phyloP scores from a whole-genome alignment of 2,797 vertebrate genomes.

The Decapterus maruadsi region DNA sequence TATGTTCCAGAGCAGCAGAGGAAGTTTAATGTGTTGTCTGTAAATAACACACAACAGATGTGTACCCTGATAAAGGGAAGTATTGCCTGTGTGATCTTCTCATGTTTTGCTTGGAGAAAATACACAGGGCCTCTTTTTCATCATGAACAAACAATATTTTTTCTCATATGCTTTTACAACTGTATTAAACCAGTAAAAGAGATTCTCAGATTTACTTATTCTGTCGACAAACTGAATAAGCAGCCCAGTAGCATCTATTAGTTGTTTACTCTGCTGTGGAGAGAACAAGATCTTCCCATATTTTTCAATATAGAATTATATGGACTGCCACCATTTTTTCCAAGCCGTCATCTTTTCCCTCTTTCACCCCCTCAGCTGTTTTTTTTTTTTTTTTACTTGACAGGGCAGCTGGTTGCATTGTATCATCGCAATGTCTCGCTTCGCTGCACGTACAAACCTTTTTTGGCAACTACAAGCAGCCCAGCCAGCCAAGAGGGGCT shows the following conservation, averaged over 20 bases:
- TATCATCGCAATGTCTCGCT: conserved; percentile 65
- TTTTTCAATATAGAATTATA: conserved; percentile 56
- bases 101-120: conserved; percentile 12
- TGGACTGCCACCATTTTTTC: conserved; percentile 54
- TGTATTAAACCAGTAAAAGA: conserved; percentile 29
- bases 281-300: conserved; percentile 55
- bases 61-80: conserved; percentile 39
- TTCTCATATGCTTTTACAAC: conserved; percentile 5
- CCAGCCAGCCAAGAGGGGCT: conserved; percentile 72
- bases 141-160: conserved; percentile 7
- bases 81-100: conserved; percentile 8
- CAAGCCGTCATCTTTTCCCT: conserved; percentile 45
- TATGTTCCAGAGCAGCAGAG: conserved; percentile 50
- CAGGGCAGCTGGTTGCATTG: conserved; percentile 63
- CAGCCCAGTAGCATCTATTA: conserved; percentile 31
- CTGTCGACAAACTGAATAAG: conserved; percentile 33
- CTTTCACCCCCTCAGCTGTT: conserved; percentile 46
- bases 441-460: conserved; percentile 65
- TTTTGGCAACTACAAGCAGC: conserved; percentile 74
- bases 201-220: conserved; percentile 26
- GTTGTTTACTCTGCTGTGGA: conserved; percentile 7
- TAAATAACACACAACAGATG: conserved; percentile 65
- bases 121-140: conserved; percentile 9
- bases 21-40: conserved; percentile 60
- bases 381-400: conserved; percentile 41